Evolutionary conservation across 2,113 vertebrate genomes (phyloP).

Genomic region (Marmota monax): DNA sequence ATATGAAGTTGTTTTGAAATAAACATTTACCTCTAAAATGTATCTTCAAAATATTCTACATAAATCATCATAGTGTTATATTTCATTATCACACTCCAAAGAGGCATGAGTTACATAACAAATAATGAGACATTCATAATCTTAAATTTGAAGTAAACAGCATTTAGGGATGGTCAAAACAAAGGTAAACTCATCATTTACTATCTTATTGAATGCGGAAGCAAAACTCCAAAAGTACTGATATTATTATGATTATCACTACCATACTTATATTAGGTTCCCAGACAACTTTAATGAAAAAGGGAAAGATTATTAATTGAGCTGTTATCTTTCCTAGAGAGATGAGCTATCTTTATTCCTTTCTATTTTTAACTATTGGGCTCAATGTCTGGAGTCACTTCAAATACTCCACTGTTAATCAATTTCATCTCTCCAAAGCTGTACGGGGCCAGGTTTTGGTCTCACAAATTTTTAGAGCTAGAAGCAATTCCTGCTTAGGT

Average conservation of each 20-base stretch:
- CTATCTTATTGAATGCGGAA: slow-evolving; percentile 26
- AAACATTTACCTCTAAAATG: slow-evolving; percentile 61
- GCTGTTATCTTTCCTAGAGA: slow-evolving; percentile 53
- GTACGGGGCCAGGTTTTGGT: slow-evolving; percentile 28
- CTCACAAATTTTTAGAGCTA: slow-evolving; percentile 60
- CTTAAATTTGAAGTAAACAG: slow-evolving; percentile 67
- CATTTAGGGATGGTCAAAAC: slow-evolving; percentile 73
- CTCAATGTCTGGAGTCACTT: slow-evolving; percentile 10
- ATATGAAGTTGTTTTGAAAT: slow-evolving; percentile 50
- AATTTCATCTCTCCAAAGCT: slow-evolving; percentile 37
- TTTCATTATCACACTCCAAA: slow-evolving; percentile 38
- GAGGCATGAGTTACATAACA: neutral
- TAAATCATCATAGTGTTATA: slow-evolving; percentile 61
- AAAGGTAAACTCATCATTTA: neutral
- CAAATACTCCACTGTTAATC: slow-evolving; percentile 16
- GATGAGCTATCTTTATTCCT: slow-evolving; percentile 19
- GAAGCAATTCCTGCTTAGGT: slow-evolving; percentile 64
- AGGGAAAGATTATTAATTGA: slow-evolving; percentile 43
- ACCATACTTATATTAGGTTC: neutral
- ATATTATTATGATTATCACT: slow-evolving; percentile 32
- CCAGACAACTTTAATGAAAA: slow-evolving; percentile 39
- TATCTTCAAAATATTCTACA: slow-evolving; percentile 39
- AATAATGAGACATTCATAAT: slow-evolving; percentile 58
- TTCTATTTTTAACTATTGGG: slow-evolving; percentile 29
- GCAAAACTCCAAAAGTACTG: slow-evolving; percentile 39